These are phyloP conservation scores for Strongylocentrotus purpuratus DNA, from an alignment of 35 echinoderm and acorn worm genomes.

Conservation along the genomic window DNA sequence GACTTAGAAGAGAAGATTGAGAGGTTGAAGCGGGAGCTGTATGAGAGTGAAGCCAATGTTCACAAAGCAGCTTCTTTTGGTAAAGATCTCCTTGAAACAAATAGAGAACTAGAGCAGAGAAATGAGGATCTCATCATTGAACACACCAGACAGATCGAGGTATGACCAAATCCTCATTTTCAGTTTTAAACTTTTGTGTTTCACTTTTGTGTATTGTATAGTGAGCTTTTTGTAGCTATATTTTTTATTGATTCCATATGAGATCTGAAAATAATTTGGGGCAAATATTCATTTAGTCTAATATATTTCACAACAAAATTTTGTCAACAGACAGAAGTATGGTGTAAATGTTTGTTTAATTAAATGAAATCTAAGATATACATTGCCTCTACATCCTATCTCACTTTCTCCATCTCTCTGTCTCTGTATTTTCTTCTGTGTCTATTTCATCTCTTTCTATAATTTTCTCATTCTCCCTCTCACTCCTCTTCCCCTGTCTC, in stretches of 20 bases:
- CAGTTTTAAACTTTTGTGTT: no score
- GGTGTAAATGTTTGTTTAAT: no score
- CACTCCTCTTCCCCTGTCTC: not conserved
- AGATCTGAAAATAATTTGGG: not conserved
- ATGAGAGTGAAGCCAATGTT: constrained; percentile 51
- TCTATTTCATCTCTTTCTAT: not conserved
- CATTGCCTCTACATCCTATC: no score
- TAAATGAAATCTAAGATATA: no score
- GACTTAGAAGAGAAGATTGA: not conserved
- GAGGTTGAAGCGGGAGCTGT: constrained; percentile 55
- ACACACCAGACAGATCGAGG: constrained; percentile 69
- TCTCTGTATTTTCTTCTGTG: no score
- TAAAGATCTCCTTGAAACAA: constrained; percentile 70
- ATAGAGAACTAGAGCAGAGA: constrained; percentile 59
- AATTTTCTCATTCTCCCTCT: not conserved
- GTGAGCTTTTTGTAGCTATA: not conserved
- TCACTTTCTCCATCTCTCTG: no score
- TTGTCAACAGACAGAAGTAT: no score
- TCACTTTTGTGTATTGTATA: not conserved
- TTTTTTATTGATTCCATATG: not conserved
- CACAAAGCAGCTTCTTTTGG: constrained; percentile 60
- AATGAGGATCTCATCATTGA: constrained; percentile 68
- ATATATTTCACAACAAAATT: no score
- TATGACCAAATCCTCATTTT: not conserved
- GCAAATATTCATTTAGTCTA: no score